Base-by-base conservation (phyloP, 2,888 invertebrate species). In the Therioaphis trifolii region DNA sequence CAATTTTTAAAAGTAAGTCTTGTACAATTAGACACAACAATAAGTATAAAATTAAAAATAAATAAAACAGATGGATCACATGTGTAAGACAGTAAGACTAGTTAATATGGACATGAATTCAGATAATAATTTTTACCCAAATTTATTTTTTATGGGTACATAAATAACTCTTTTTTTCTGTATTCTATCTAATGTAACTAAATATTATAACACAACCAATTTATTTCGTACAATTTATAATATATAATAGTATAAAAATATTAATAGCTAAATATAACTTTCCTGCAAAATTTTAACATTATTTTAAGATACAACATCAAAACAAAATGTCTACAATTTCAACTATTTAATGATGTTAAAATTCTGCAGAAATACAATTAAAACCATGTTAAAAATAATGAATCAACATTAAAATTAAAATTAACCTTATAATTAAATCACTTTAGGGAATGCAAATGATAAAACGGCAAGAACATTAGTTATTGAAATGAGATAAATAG, bases 201-300 rank as follows among this genome's bases (percentile, higher is more conserved):
- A 49, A 66, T 24, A 77, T 63, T 66, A 66, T 66, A 49, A 78
- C 77, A 66, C 77, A 78, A 78, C 77, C 77, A 78, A 68, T 78
- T 68, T 52, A 18, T 52, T 40, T 18, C 40, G 35, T 49, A 66
- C 29, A 63, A 55, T 15, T 21, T 74, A 21, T 76, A 35, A 5
- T 35, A 63, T 46, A 49, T 46, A 46, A 76, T 27, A 63, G n/a
- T 76, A 76, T 29, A 61, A 43, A 75, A 58, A 61, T 58, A 74
- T 29, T 74, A n/a, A 74, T 35, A 55, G 18, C 35, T 35, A 21
- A 74, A 24, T 58, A 0, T 18, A 74, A n/a, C 15, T 12, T 1
- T 35, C 35, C 24, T 24, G 24, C 12, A 40, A 52, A 68, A 15
- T 69, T 69, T 5, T 69, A 27, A 75, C 21, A 63, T 76, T 63